Percentiles rank a stretch among this genome's conserved stretches.
phyloP scores from a whole-genome alignment of 2,888 invertebrate species.

The Dioctria linearis region DNA sequence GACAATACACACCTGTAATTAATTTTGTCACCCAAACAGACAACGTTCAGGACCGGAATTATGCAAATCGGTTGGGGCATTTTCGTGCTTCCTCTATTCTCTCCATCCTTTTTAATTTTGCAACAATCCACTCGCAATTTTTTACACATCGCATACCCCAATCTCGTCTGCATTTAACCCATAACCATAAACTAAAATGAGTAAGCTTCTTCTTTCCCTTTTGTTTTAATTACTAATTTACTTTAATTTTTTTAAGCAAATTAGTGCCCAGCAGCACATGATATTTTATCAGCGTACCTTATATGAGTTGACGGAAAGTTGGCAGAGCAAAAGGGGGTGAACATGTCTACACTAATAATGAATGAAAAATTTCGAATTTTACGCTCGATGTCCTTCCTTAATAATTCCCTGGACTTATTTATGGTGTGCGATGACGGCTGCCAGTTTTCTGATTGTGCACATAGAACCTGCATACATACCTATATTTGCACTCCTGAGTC shows the following conservation, averaged over 20 bases:
- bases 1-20: slow-evolving; percentile 59
- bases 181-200: neutral
- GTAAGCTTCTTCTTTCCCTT: neutral
- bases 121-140: slow-evolving; percentile 21
- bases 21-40: slow-evolving; percentile 58
- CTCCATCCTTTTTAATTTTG: neutral
- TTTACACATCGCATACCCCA: neutral
- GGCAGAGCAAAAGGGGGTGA: slow-evolving; percentile 22
- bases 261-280: slow-evolving; percentile 22
- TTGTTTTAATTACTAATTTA: slow-evolving; percentile 42
- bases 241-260: slow-evolving; percentile 45
- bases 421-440: neutral
- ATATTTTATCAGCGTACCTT: slow-evolving; percentile 54
- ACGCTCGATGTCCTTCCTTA: slow-evolving; percentile 56
- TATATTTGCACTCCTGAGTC: too few relatives aligned
- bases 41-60: slow-evolving; percentile 33
- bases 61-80: slow-evolving; percentile 46
- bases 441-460: slow-evolving; percentile 18
- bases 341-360: slow-evolving; percentile 10
- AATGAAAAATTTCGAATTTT: slow-evolving; percentile 34
- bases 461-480: too few relatives aligned
- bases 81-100: neutral
- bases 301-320: slow-evolving; percentile 41
- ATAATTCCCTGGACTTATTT: slow-evolving; percentile 47
- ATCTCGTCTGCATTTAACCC: neutral